A percentile compares a stretch with the other conserved stretches of the same genome.
phyloP scores from a whole-genome alignment of 2,888 invertebrate genomes.

The Chydorus sphaericus region DNA sequence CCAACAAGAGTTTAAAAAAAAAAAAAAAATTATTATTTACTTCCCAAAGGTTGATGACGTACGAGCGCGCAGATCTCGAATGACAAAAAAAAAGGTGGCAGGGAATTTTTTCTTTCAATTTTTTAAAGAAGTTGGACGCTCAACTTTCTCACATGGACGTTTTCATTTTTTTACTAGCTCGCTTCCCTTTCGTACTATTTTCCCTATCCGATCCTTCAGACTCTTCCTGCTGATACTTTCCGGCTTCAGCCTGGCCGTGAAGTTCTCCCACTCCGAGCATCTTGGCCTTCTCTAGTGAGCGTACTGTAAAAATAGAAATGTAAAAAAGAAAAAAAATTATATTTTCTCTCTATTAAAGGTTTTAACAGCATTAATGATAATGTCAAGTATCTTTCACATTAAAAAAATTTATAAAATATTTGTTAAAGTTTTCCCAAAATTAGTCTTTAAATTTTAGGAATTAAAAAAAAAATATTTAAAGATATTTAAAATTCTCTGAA shows the following conservation, averaged over 20 bases:
- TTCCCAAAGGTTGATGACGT: background rate
- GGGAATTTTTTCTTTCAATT: too few relatives aligned
- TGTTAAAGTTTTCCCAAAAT: too few relatives aligned
- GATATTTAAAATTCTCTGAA: too few relatives aligned
- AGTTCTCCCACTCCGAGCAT: background rate
- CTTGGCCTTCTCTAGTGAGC: conserved; percentile 64
- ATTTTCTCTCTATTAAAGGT: conserved; percentile 15
- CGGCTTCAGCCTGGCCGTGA: background rate
- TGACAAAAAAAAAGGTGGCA: too few relatives aligned
- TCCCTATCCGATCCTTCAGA: conserved; percentile 4
- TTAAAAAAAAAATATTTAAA: conserved; percentile 16
- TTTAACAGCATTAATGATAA: too few relatives aligned
- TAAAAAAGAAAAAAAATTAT: background rate
- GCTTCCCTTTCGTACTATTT: background rate
- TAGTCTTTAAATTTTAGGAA: too few relatives aligned
- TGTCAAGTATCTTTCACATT: too few relatives aligned
- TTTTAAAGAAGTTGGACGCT: background rate
- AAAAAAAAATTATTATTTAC: background rate
- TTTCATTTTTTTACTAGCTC: conserved; percentile 7
- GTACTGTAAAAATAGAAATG: conserved; percentile 37
- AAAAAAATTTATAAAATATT: too few relatives aligned
- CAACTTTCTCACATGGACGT: conserved; percentile 9
- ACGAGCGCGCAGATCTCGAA: background rate
- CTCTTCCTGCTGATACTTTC: background rate
- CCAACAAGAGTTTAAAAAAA: background rate